These are phyloP conservation scores for Neoscelio sp. DNA, from an alignment of 2,888 invertebrate species.

Conservation along the genomic window DNA sequence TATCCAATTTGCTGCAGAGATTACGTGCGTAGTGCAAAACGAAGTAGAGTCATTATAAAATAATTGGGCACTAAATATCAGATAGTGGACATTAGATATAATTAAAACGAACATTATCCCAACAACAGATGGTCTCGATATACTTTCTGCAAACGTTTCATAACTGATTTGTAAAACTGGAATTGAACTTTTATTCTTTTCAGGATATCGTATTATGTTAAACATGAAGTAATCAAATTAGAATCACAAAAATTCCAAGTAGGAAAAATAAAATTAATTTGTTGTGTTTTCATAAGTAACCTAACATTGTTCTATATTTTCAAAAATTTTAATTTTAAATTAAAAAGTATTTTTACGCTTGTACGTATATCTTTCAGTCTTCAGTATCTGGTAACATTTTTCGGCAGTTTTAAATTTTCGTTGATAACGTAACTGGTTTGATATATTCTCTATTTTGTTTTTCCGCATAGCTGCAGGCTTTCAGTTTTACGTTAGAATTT, in stretches of 20 bases:
- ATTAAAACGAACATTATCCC: constrained; percentile 72
- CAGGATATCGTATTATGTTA: too few species aligned
- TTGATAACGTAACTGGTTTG: constrained; percentile 28
- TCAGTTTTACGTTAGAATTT: constrained; percentile 70
- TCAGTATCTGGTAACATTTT: background rate
- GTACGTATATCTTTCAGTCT: too few species aligned
- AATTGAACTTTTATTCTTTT: background rate
- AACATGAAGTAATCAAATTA: too few species aligned
- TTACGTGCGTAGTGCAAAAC: constrained; percentile 50
- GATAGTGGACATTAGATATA: constrained; percentile 64
- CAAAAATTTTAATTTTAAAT: too few species aligned
- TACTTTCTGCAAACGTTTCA: constrained; percentile 59
- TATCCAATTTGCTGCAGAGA: constrained; percentile 46
- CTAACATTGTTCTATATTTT: too few species aligned
- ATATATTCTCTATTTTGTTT: constrained; percentile 61
- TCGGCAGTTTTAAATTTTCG: constrained; percentile 13
- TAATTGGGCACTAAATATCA: constrained; percentile 60
- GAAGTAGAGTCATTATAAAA: constrained; percentile 58
- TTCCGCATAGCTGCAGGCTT: constrained; percentile 46
- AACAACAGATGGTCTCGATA: constrained; percentile 50
- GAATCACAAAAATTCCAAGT: too few species aligned
- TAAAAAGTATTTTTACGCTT: too few species aligned
- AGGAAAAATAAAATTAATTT: too few species aligned
- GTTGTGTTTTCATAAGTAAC: too few species aligned
- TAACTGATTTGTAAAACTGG: constrained; percentile 13